phyloP scores from a whole-genome alignment of 2,888 invertebrate species.

The Griposia aprilina region DNA sequence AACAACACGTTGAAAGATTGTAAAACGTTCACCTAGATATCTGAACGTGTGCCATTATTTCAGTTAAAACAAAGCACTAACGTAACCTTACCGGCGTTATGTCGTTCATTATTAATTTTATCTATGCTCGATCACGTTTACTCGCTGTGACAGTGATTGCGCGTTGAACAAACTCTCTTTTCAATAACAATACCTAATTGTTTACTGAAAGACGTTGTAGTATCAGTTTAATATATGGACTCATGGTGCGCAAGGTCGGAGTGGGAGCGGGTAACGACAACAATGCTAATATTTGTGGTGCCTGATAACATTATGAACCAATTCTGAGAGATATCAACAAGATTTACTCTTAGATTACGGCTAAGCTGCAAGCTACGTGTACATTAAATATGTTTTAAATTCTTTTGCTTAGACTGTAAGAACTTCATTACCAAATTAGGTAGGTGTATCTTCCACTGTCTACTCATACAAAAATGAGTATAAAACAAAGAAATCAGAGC shows the following conservation, averaged over 20 bases:
- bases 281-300: slow-evolving; percentile 85
- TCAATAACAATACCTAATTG: slow-evolving; percentile 76
- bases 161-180: slow-evolving; percentile 71
- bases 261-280: slow-evolving; percentile 83
- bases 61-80: slow-evolving; percentile 41
- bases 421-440: slow-evolving; percentile 39
- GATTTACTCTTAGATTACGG: slow-evolving; percentile 89
- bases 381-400: slow-evolving; percentile 77
- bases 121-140: slow-evolving; percentile 66
- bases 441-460: not conserved
- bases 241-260: slow-evolving; percentile 81
- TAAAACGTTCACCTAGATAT: slow-evolving; percentile 25
- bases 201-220: slow-evolving; percentile 73
- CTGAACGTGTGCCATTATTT: slow-evolving; percentile 47
- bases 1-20: slow-evolving; percentile 24
- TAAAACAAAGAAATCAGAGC: not conserved
- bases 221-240: slow-evolving; percentile 81
- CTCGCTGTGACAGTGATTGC: slow-evolving; percentile 55
- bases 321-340: slow-evolving; percentile 86
- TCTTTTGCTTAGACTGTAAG: slow-evolving; percentile 70
- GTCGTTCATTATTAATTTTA: slow-evolving; percentile 58
- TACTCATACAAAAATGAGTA: not conserved
- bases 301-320: slow-evolving; percentile 89
- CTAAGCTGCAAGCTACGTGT: slow-evolving; percentile 82
- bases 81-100: slow-evolving; percentile 45